phyloP scores from a whole-genome alignment of 2,888 invertebrate genomes.

The Lamproptera curius region DNA sequence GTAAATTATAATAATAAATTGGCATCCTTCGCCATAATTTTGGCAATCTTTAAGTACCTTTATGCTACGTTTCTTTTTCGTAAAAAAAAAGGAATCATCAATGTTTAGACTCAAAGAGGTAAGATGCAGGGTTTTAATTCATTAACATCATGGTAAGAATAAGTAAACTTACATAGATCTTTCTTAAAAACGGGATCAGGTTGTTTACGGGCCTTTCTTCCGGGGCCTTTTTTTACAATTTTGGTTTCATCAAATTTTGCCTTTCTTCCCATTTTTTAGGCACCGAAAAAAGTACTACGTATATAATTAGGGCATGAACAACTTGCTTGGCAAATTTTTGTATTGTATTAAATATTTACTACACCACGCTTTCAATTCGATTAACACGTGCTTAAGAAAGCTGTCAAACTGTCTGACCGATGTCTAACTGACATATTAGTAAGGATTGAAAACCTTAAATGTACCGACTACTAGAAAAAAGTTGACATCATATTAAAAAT shows the following conservation, averaged over 20 bases:
- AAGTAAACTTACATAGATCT: conserved; percentile 61
- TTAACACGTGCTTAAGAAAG: conserved; percentile 13
- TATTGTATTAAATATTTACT: background rate
- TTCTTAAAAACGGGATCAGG: conserved; percentile 85
- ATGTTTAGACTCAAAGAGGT: too few species aligned
- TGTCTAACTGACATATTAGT: background rate
- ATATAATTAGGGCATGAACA: background rate
- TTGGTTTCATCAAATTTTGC: conserved; percentile 86
- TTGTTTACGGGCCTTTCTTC: conserved; percentile 92
- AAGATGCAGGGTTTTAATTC: too few species aligned
- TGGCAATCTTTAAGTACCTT: too few species aligned
- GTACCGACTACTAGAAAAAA: background rate
- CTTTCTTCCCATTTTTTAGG: conserved; percentile 87
- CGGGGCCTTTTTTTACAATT: conserved; percentile 88
- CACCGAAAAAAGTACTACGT: background rate
- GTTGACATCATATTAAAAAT: background rate
- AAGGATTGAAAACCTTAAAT: background rate
- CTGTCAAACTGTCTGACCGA: background rate
- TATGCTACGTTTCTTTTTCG: too few species aligned
- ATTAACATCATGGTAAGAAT: too few species aligned
- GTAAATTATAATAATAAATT: too few species aligned
- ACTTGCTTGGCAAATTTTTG: background rate
- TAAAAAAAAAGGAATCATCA: too few species aligned
- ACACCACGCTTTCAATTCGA: conserved; percentile 9
- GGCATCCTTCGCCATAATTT: too few species aligned